Conservation (phyloP, 2,113 vertebrate genomes). For the Poecilia latipinna region DNA sequence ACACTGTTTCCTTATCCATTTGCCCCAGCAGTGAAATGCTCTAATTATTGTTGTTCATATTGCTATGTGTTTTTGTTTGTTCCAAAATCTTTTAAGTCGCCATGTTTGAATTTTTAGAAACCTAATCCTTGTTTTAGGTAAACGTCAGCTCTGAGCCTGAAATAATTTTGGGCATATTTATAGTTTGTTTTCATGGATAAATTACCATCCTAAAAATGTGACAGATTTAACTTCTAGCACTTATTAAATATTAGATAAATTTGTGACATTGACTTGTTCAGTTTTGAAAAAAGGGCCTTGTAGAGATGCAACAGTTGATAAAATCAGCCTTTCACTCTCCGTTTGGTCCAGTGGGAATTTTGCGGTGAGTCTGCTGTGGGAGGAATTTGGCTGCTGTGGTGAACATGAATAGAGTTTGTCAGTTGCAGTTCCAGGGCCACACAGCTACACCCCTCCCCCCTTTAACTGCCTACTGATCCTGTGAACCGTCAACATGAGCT, state of each 20-base stretch:
- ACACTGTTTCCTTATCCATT: not conserved
- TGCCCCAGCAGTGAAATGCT: too few relatives aligned
- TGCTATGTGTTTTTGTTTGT: too few relatives aligned
- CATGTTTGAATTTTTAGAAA: not conserved
- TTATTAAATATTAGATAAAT: not conserved
- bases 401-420: constrained; percentile 12
- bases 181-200: not conserved
- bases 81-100: too few relatives aligned
- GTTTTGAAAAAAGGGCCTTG: too few relatives aligned
- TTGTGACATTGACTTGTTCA: not conserved
- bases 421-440: constrained; percentile 6
- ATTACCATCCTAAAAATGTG: not conserved
- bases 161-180: too few relatives aligned
- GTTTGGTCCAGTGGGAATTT: constrained; percentile 1
- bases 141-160: too few relatives aligned
- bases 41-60: too few relatives aligned
- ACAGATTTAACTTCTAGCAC: not conserved
- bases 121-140: too few relatives aligned
- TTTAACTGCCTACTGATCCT: not conserved
- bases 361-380: not conserved
- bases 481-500: constrained; percentile 1
- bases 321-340: not conserved
- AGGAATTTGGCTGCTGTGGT: constrained; percentile 3
- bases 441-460: constrained; percentile 3
- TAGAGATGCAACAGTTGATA: not conserved